These are phyloP conservation scores for Sylvia borin DNA, from an alignment of 2,797 vertebrate genomes.

Conservation along the genomic window DNA sequence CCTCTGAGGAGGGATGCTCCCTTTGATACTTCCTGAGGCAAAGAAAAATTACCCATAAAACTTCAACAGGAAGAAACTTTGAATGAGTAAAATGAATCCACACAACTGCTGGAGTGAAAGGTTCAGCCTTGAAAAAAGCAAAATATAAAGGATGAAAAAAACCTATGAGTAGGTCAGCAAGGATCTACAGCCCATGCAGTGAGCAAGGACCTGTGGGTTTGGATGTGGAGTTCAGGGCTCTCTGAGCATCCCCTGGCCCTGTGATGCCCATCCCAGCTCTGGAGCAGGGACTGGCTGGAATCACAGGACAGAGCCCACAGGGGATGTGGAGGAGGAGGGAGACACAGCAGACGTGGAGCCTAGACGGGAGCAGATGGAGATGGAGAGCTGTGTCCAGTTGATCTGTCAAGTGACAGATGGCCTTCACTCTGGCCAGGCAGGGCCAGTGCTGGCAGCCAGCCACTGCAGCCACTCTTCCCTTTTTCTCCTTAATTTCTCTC, in stretches of 20 bases:
- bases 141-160: background rate
- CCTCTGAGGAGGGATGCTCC: background rate
- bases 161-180: background rate
- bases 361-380: background rate
- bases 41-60: background rate
- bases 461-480: background rate
- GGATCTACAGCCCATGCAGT: background rate
- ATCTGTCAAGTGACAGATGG: background rate
- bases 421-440: accelerated
- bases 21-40: background rate
- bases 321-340: background rate
- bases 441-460: background rate
- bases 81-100: background rate
- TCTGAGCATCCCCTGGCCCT: background rate
- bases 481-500: background rate
- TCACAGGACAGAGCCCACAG: background rate
- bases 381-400: accelerated
- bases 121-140: background rate
- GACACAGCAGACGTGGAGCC: accelerated
- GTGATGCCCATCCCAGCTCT: too few relatives aligned
- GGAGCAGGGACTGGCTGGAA: background rate
- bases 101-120: background rate
- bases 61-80: background rate
- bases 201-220: accelerated
- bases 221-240: background rate